Evolutionary conservation across 2,888 invertebrate species (phyloP).

Genomic region (Lycophotia porphyrea): DNA sequence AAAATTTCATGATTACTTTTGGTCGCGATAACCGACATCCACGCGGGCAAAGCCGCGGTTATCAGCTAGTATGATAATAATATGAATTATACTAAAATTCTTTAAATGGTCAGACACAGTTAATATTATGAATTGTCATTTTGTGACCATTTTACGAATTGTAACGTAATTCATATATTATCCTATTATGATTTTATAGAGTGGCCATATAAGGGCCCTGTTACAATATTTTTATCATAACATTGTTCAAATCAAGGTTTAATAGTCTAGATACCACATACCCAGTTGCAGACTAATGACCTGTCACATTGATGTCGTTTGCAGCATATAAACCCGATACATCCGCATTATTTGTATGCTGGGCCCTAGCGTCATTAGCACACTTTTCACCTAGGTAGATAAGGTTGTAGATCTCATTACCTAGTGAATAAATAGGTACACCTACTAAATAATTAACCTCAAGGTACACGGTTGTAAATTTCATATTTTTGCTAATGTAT

Average conservation of each 20-base stretch:
- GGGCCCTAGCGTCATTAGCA: constrained; percentile 49
- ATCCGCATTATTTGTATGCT: constrained; percentile 52
- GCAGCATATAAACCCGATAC: constrained; percentile 60
- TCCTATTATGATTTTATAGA: too few species aligned
- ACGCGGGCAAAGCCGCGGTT: too few species aligned
- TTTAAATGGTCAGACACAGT: too few species aligned
- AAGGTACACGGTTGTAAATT: background rate
- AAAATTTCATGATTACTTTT: too few species aligned
- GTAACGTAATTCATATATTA: too few species aligned
- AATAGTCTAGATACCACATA: constrained; percentile 9
- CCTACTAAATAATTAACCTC: background rate
- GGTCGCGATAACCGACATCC: too few species aligned
- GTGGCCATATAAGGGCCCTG: too few species aligned
- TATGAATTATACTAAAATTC: too few species aligned
- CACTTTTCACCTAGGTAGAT: constrained; percentile 49
- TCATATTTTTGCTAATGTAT: background rate
- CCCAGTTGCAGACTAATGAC: constrained; percentile 46
- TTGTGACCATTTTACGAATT: too few species aligned
- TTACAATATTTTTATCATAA: background rate
- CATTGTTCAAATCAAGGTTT: background rate
- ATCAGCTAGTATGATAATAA: too few species aligned
- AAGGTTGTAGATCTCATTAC: constrained; percentile 21
- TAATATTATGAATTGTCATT: too few species aligned
- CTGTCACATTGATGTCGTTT: constrained; percentile 56
- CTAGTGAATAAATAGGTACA: background rate